These are phyloP conservation scores for Montifringilla adamsi DNA, from an alignment of 2,113 vertebrate genomes.

Conservation along the genomic window DNA sequence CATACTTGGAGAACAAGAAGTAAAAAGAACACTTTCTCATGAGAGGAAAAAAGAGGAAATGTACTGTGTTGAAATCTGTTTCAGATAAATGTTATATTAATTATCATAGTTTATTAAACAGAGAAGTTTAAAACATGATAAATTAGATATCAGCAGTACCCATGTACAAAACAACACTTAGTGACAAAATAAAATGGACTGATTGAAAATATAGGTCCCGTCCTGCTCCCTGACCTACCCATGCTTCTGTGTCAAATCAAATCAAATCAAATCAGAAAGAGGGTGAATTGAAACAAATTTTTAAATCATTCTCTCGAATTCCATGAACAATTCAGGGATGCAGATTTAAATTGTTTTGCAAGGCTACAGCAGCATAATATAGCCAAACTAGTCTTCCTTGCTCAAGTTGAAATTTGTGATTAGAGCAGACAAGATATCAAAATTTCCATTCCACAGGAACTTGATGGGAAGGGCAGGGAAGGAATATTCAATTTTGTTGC, in stretches of 20 bases:
- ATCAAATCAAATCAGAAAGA: neutral
- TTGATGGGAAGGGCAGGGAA: fast-evolving
- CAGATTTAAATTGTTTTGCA: neutral
- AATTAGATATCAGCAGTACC: neutral
- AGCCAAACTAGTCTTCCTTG: neutral
- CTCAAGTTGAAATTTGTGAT: neutral
- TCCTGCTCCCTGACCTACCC: neutral
- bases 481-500: neutral
- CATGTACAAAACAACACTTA: neutral
- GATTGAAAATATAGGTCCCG: neutral
- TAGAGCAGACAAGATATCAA: neutral
- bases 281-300: neutral
- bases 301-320: neutral
- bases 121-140: neutral
- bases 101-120: neutral
- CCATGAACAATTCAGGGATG: neutral
- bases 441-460: neutral
- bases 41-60: neutral
- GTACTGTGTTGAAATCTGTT: neutral
- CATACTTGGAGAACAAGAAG: neutral
- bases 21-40: neutral
- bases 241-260: neutral
- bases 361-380: neutral
- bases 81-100: neutral
- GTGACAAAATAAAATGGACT: neutral